Conservation (phyloP, 2,113 vertebrate genomes). For the Istiophorus platypterus region DNA sequence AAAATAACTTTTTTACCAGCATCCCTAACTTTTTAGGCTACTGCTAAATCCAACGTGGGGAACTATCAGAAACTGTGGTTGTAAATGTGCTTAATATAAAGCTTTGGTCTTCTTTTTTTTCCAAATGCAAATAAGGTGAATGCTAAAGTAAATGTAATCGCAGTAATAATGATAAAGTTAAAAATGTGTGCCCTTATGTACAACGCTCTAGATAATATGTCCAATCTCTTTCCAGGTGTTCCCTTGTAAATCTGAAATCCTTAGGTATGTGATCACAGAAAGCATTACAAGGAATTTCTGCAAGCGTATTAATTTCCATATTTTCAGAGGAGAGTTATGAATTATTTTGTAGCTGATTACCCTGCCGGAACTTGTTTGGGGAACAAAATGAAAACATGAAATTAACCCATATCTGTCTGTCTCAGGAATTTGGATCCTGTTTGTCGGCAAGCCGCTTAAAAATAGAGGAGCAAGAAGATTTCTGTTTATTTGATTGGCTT, state of each 20-base stretch:
- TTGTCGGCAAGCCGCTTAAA: conserved; percentile 10
- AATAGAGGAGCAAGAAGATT: background rate
- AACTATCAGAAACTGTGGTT: background rate
- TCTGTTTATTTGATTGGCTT: background rate
- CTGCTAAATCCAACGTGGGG: background rate
- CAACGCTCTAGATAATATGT: conserved; percentile 3
- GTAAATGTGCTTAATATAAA: background rate
- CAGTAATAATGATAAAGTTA: conserved; percentile 10
- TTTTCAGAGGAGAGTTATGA: conserved; percentile 50
- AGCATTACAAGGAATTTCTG: conserved; percentile 57
- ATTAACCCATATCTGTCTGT: conserved; percentile 6
- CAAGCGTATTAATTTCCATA: conserved; percentile 59
- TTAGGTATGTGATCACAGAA: conserved; percentile 26
- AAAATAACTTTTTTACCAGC: background rate
- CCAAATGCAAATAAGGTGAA: conserved; percentile 28
- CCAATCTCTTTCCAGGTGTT: conserved; percentile 19
- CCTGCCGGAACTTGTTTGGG: conserved; percentile 41
- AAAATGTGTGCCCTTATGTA: background rate
- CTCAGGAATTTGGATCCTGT: conserved; percentile 11
- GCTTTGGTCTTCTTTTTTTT: background rate
- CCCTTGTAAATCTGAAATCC: conserved; percentile 42
- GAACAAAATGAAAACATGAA: conserved; percentile 36
- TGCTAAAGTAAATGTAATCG: conserved; percentile 28
- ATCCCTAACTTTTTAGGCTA: background rate
- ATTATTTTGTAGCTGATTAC: conserved; percentile 57